Percentiles rank a stretch among this genome's conserved stretches.
These are phyloP conservation scores for Lymantria dispar DNA, from an alignment of 2,888 invertebrate species.

Conservation along the genomic window DNA sequence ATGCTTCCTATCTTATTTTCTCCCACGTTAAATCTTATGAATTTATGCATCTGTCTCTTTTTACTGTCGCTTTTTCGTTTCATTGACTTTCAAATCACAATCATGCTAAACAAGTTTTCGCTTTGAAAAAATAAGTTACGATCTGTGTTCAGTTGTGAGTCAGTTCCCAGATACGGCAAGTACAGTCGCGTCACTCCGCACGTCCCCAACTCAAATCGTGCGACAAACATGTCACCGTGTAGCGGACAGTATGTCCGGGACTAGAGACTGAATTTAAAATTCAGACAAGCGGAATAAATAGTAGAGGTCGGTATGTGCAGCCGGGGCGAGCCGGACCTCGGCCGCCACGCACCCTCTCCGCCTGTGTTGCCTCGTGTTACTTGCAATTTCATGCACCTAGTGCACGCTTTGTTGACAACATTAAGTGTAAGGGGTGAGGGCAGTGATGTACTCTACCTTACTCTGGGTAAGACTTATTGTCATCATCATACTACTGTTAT, in stretches of 20 bases:
- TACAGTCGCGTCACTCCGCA: background rate
- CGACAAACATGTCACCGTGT: constrained; percentile 59
- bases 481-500: too few species aligned
- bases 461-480: too few species aligned
- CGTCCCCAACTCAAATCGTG: constrained; percentile 56
- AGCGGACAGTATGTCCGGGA: constrained; percentile 46
- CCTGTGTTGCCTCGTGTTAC: background rate
- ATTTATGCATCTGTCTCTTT: too few species aligned
- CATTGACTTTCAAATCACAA: too few species aligned
- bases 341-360: background rate
- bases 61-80: too few species aligned
- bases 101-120: too few species aligned
- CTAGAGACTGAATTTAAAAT: constrained; percentile 63
- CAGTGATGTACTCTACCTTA: too few species aligned
- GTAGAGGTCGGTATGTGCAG: constrained; percentile 45
- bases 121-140: too few species aligned
- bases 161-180: too few species aligned
- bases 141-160: too few species aligned
- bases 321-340: background rate
- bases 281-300: constrained; percentile 77
- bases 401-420: background rate
- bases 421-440: constrained; percentile 1
- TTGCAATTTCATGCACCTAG: background rate
- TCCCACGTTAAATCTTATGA: too few species aligned
- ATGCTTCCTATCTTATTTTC: too few species aligned